Base-by-base conservation (phyloP, 2,888 invertebrate genomes). In the Hydrotaea cyrtoneurina region DNA sequence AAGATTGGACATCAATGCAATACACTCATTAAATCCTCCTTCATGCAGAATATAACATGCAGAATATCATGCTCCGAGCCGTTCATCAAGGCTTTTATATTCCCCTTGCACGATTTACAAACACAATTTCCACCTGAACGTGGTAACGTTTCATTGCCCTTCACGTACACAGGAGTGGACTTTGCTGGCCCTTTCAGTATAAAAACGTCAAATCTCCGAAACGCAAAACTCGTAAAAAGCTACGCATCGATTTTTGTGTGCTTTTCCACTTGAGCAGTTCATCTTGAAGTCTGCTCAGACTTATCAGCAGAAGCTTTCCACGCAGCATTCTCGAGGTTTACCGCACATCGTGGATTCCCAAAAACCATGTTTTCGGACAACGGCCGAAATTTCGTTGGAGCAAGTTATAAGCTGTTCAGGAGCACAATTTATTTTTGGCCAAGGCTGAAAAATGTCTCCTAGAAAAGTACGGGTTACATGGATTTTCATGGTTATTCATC, bases 301-400 rank as follows among this genome's bases (percentile, higher is more conserved):
- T 17, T 86, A 7, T 79, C 85, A 0, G 82, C 82, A 5, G 46
- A 78, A 21, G 76, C 82, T 17, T 86, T 85, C 53, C 66, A 86
- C 17, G 86, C 85, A 2, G 86, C 86, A 0, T 86, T 87, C 43
- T 19, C 11, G 15, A 39, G 84, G 21, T 85, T 82, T 57, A 55
- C 71, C 5, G 46, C 82, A 4, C 57, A 83, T 10, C 75, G 86
- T 15, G 86, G 84, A n/a, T 84, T 80, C n/a, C 83, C 86, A 0
- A 13, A 31, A 1, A 39, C 77, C 10, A 8, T 86, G 0, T 80
- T 82, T 53, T 86, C 82, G 0, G 78, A 86, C 21, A 84, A 85
- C 10, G 86, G 84, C 13, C 31, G 39, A 23, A 82, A 75, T 11
- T 85, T 46, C 0, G 59, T 36, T 15, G 23, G n/a, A 23, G 57